These are phyloP conservation scores for Platyscapa corneri DNA, from an alignment of 1,140 invertebrate species.

Conservation along the genomic window DNA sequence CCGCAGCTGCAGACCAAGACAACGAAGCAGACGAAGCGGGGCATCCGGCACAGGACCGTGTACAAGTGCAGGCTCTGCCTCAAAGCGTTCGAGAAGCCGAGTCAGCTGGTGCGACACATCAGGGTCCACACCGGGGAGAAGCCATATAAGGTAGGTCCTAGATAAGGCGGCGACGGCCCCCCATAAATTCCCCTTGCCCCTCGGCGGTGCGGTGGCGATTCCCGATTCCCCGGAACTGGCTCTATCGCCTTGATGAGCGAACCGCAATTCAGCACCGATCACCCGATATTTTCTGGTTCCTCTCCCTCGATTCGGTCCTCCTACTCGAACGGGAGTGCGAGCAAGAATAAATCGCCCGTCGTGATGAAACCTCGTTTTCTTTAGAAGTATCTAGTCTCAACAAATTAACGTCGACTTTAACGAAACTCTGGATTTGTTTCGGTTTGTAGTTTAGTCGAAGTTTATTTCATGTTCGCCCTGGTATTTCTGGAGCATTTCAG, in stretches of 20 bases:
- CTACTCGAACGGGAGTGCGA: too few relatives aligned
- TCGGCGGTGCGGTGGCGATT: too few relatives aligned
- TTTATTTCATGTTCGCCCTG: neutral
- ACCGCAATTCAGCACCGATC: too few relatives aligned
- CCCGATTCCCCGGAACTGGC: too few relatives aligned
- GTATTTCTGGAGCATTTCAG: neutral
- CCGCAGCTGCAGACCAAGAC: constrained; percentile 63
- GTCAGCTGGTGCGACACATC: constrained; percentile 77
- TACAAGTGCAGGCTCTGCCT: constrained; percentile 76
- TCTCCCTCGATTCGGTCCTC: too few relatives aligned
- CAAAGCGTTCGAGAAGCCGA: constrained; percentile 77
- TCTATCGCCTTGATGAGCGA: too few relatives aligned
- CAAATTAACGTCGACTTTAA: neutral
- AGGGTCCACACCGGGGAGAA: constrained; percentile 81
- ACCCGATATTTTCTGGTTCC: too few relatives aligned
- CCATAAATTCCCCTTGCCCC: too few relatives aligned
- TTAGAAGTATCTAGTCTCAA: neutral
- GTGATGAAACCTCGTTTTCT: neutral
- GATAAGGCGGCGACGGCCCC: neutral
- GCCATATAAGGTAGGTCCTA: constrained; percentile 77
- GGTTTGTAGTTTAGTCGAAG: neutral
- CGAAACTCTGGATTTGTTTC: neutral
- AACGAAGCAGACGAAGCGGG: constrained; percentile 65
- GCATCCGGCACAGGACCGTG: constrained; percentile 63
- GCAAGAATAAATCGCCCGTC: too few relatives aligned